Conservation (phyloP, 2,888 invertebrate genomes). For the Malthinus seriepunctatus region DNA sequence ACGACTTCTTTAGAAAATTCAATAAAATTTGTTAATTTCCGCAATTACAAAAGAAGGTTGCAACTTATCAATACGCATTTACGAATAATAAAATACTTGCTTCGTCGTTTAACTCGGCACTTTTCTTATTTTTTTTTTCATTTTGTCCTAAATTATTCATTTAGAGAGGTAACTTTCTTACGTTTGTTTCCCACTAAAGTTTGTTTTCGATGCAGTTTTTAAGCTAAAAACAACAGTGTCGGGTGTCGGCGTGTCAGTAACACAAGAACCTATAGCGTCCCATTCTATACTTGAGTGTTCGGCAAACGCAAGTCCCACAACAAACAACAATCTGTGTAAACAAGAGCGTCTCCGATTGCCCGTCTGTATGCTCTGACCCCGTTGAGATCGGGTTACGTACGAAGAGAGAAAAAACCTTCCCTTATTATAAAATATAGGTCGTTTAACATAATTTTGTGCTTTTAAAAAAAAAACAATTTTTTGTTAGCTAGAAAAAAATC, state of each 20-base stretch:
- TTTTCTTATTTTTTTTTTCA: too few relatives aligned
- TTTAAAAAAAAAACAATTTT: background rate
- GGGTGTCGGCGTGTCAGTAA: conserved; percentile 30
- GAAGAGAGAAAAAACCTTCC: conserved; percentile 8
- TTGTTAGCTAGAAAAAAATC: background rate
- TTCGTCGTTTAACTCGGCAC: too few relatives aligned
- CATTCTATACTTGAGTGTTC: conserved; percentile 32
- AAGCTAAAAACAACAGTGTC: conserved; percentile 26
- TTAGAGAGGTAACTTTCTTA: background rate
- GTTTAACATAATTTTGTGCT: too few relatives aligned
- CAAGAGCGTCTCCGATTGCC: conserved; percentile 31
- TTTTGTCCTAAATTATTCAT: too few relatives aligned
- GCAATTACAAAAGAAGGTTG: too few relatives aligned
- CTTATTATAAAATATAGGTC: background rate
- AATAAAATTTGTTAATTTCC: too few relatives aligned
- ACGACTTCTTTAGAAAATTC: too few relatives aligned
- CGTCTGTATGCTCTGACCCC: conserved; percentile 27
- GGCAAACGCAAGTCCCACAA: conserved; percentile 32
- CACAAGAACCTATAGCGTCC: conserved; percentile 26
- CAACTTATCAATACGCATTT: too few relatives aligned
- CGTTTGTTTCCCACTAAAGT: conserved; percentile 10
- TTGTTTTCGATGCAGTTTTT: conserved; percentile 21
- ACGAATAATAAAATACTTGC: too few relatives aligned
- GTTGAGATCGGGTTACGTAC: conserved; percentile 22
- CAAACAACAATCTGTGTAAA: conserved; percentile 36